Percentiles rank a stretch among this genome's conserved stretches.
phyloP scores from a whole-genome alignment of 2,888 invertebrate species.

The Oegoconia quadripuncta region DNA sequence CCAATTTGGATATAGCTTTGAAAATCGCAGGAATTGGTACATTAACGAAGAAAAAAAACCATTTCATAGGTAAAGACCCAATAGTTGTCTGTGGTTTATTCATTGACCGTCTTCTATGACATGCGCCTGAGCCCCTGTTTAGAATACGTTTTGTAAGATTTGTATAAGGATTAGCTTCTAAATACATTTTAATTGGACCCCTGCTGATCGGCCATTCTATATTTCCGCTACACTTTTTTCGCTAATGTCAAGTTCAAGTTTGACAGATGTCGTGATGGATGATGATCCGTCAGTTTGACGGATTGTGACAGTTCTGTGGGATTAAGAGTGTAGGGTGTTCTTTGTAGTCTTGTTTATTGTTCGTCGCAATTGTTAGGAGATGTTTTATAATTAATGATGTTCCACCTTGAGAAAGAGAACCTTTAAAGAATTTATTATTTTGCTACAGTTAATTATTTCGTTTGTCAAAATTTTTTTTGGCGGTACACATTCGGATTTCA shows the following conservation, averaged over 20 bases:
- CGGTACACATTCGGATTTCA: too few species aligned
- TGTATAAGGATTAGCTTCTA: constrained; percentile 51
- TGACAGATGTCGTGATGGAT: constrained; percentile 31
- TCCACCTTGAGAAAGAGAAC: too few species aligned
- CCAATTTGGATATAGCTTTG: too few species aligned
- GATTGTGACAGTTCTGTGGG: constrained; percentile 33
- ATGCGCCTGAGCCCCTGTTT: constrained; percentile 1
- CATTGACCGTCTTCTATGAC: not conserved
- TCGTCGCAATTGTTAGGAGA: too few species aligned
- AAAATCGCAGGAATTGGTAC: too few species aligned
- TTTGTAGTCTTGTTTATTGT: too few species aligned
- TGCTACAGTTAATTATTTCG: too few species aligned
- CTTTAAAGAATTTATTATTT: too few species aligned
- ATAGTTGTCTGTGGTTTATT: not conserved
- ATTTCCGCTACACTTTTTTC: constrained; percentile 21
- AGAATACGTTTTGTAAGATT: constrained; percentile 10
- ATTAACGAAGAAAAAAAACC: too few species aligned
- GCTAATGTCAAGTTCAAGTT: constrained; percentile 8
- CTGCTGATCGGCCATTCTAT: constrained; percentile 33
- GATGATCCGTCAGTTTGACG: constrained; percentile 37
- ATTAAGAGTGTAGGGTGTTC: constrained; percentile 18
- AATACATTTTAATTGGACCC: constrained; percentile 64
- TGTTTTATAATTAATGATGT: too few species aligned
- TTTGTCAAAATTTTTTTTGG: too few species aligned
- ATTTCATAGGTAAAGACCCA: too few species aligned